Conservation (phyloP, 2,888 invertebrate genomes). For the Xanthia togata region DNA sequence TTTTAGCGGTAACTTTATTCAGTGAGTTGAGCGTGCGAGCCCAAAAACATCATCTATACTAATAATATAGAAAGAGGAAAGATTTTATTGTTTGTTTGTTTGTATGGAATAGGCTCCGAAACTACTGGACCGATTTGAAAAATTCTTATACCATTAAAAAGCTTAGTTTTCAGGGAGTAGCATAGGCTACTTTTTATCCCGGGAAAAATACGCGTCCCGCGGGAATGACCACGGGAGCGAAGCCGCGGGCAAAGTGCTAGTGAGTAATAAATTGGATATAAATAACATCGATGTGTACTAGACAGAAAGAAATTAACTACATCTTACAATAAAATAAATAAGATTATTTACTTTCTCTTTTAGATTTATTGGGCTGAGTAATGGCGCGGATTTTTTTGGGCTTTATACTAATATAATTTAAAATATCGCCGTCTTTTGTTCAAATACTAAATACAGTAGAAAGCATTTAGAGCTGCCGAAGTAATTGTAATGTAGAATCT, state of each 20-base stretch:
- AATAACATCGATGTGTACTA: conserved; percentile 49
- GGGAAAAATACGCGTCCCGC: too few relatives aligned
- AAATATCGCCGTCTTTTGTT: conserved; percentile 16
- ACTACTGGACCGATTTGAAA: too few relatives aligned
- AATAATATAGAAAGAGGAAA: too few relatives aligned
- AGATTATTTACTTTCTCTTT: conserved; percentile 42
- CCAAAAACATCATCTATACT: conserved; percentile 25
- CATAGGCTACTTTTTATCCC: too few relatives aligned
- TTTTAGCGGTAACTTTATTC: background rate
- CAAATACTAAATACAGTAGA: background rate
- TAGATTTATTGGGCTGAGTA: conserved; percentile 35
- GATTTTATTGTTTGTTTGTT: too few relatives aligned
- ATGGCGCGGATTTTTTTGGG: conserved; percentile 28
- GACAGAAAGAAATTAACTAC: conserved; percentile 57
- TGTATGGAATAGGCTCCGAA: too few relatives aligned
- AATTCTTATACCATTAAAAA: too few relatives aligned
- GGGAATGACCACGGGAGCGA: too few relatives aligned
- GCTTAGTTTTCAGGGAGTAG: too few relatives aligned
- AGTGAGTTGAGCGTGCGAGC: background rate
- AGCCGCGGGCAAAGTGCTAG: too few relatives aligned
- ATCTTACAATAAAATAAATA: conserved; percentile 49
- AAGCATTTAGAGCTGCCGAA: background rate
- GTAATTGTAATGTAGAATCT: conserved; percentile 1
- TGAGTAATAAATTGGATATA: conserved; percentile 37
- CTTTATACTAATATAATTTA: conserved; percentile 8